Base-by-base conservation (phyloP, 2,888 invertebrate genomes). In the Cryptocephalus moraei region DNA sequence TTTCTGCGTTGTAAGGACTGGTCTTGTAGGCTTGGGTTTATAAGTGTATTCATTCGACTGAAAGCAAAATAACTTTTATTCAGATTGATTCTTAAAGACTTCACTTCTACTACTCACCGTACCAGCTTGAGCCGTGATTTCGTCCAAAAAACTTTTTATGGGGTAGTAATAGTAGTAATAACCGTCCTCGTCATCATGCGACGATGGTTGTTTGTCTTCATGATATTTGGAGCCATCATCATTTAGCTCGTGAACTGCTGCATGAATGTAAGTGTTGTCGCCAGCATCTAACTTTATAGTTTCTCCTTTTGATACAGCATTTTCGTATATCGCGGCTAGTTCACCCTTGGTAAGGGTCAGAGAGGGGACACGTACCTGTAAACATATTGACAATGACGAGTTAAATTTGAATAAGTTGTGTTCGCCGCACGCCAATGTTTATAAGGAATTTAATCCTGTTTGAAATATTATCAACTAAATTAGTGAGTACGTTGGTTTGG, bases 131-230 rank as follows among this genome's bases (percentile, higher is more conserved):
- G 65, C 63, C n/a, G 63, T 51, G 47, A 67, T 50, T 50, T 70
- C 71, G 51, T 71, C 70, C 50, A 72, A 60, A 50, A 76, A 74
- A 47, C 70, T 73, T 54, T 75, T 74, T 43, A 76, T 58, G 0
- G 77, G 77, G 54, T 75, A 76, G 60, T 74, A 77, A 58, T 76
- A 75, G 56, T 76, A 77, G 55, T 73, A 73, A 60, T 73, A 74
- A 51, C 73, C 71, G 33, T 54, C 53, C 41, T 64, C 62, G 14
- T 43, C 49, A 38, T 41, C 48, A 8, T 40, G 40, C 10, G 10
- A 12, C 6, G 14, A 12, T 12, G n/a, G 40, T 10, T n/a, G 14
- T n/a, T 10, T 13, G 8, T 40, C 40, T n/a, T 40, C 11, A 36
- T 36, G 36, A 11, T 36, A n/a, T 36, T n/a, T 12, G 45, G 32